Base-by-base conservation (phyloP, 2,797 vertebrate genomes). In the Syncerus caffer region DNA sequence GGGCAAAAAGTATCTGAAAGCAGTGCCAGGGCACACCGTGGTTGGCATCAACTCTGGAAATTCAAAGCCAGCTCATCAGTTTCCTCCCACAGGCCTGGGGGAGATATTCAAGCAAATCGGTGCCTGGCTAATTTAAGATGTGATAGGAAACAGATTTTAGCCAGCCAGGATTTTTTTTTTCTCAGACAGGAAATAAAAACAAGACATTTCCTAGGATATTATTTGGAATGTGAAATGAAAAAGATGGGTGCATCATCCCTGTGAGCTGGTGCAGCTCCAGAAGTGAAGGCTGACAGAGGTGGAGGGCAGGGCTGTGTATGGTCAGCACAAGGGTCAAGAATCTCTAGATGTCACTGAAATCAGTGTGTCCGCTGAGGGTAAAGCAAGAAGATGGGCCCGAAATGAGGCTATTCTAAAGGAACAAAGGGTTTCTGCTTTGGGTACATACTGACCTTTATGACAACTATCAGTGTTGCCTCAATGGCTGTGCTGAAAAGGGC, bases 61-160 rank as follows among this genome's bases (percentile, higher is more conserved):
- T 97, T 93, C 84, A 34, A 98, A 98, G 98, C 96, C 95, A 97
- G 93, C 13, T 4, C 98, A 95, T 97, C 97, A 85, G 71, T 92
- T 98, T 98, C 86, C 60, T 98, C 96, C 97, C 93, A 55, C 57
- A 95, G 96, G 98, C 95, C 96, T 96, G 92, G 98, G 97, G 95
- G 93, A 98, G 92, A 97, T 84, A 97, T 82, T 98, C 97, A 98
- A 97, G 97, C 83, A 87, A 89, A 83, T 76, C 34, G 58, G 57
- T 97, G 95, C 91, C 95, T 97, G 93, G 95, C 97, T 98, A 98
- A 97, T 89, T 96, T 96, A 97, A 98, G 96, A 97, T 97, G 97
- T 97, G 80, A 98, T 6, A 96, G 93, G 58, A 98, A 98, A 98
- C 92, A 74, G 93, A 98, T 97, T 98, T 98, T 90, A 98, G 87